Conservation (phyloP, 2,113 vertebrate genomes). For the Euleptes europaea region DNA sequence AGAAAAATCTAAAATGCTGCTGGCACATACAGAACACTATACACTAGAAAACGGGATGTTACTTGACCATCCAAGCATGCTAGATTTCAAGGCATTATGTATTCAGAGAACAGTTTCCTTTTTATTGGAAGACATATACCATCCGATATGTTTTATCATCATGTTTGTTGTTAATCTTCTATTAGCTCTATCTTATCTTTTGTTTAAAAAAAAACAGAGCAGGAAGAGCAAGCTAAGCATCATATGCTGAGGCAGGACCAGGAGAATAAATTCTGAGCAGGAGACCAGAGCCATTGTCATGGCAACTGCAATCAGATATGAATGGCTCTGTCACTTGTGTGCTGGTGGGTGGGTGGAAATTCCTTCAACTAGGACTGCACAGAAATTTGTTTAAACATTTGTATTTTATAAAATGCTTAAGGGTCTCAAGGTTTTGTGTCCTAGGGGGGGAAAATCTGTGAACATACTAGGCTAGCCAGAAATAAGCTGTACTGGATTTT, state of each 20-base stretch:
- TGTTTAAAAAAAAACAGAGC: slow-evolving; percentile 47
- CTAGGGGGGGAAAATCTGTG: neutral
- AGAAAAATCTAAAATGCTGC: neutral
- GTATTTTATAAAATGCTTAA: neutral
- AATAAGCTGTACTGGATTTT: neutral
- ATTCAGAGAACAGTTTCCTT: slow-evolving; percentile 12
- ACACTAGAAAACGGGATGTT: neutral
- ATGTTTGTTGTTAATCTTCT: slow-evolving; percentile 41
- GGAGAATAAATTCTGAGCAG: slow-evolving; percentile 32
- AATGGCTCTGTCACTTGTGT: slow-evolving; percentile 9
- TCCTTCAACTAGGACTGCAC: slow-evolving; percentile 5
- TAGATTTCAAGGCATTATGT: slow-evolving; percentile 23
- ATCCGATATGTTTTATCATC: slow-evolving; percentile 13
- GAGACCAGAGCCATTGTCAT: slow-evolving; percentile 54
- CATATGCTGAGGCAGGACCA: slow-evolving; percentile 39
- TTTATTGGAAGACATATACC: slow-evolving; percentile 28
- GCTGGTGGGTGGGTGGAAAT: slow-evolving; percentile 29
- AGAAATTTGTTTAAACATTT: neutral
- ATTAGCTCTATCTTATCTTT: slow-evolving; percentile 56
- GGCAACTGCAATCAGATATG: slow-evolving; percentile 44
- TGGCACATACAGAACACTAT: neutral
- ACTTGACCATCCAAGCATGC: neutral
- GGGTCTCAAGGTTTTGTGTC: neutral
- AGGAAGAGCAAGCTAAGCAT: slow-evolving; percentile 31
- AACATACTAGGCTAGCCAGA: neutral